Evolutionary conservation across 2,113 vertebrate species (phyloP).

Genomic region (Urocynchramus pylzowi): DNA sequence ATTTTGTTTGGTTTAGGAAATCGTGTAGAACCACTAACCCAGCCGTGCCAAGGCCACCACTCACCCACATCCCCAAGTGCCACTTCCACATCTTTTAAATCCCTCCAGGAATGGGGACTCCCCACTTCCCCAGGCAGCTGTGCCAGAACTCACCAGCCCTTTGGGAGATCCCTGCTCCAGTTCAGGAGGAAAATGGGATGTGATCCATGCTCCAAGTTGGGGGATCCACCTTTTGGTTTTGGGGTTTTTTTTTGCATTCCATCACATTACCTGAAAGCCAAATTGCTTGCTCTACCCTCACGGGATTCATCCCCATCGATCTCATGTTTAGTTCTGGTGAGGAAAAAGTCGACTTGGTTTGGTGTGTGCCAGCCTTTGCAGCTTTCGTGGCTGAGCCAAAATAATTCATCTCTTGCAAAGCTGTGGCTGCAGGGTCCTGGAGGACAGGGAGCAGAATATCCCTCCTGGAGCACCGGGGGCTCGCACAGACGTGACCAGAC

Average conservation of each 20-base stretch:
- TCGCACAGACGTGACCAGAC: not conserved
- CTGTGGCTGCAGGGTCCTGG: not conserved
- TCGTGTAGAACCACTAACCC: not conserved
- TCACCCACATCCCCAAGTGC: too few relatives aligned
- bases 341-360: not conserved
- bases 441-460: not conserved
- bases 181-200: not conserved
- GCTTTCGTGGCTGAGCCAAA: not conserved
- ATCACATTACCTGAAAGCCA: not conserved
- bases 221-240: not conserved
- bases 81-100: not conserved
- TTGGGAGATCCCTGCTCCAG: not conserved
- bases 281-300: not conserved
- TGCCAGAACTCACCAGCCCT: not conserved
- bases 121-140: not conserved
- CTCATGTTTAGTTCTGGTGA: not conserved
- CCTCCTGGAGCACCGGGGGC: not conserved
- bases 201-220: fast-evolving
- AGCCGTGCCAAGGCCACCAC: not conserved
- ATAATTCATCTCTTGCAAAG: not conserved
- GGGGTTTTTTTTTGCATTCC: not conserved
- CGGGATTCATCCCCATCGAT: fast-evolving
- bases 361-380: not conserved
- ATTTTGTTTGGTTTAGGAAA: not conserved
- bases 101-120: not conserved